Conservation (phyloP, 1,140 invertebrate genomes). For the honey bee (Apis mellifera) region DNA sequence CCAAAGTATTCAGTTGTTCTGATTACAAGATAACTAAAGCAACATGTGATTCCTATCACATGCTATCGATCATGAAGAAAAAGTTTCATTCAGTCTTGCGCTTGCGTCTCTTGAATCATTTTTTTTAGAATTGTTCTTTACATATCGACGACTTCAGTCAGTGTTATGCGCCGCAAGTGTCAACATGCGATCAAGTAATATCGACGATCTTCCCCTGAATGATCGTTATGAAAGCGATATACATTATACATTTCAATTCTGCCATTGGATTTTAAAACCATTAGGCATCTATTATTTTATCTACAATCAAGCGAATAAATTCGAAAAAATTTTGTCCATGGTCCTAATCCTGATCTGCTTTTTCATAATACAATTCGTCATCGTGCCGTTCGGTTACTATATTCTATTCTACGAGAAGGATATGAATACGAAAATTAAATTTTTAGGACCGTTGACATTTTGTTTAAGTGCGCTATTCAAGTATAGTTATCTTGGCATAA, state of each 20-base stretch:
- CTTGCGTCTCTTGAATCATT: conserved; percentile 41
- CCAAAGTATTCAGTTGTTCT: neutral
- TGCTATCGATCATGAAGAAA: conserved; percentile 4
- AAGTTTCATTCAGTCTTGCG: conserved; percentile 11
- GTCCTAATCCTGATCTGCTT: conserved; percentile 12
- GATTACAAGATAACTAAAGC: too few relatives aligned
- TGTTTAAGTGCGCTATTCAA: conserved; percentile 39
- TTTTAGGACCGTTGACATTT: conserved; percentile 44
- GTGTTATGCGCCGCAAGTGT: neutral
- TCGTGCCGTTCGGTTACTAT: conserved; percentile 36
- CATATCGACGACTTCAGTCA: conserved; percentile 9
- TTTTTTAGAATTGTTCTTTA: too few relatives aligned
- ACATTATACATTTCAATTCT: conserved; percentile 53
- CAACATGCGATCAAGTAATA: conserved; percentile 24
- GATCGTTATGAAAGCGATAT: conserved; percentile 47
- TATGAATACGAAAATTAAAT: conserved; percentile 25
- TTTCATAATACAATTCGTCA: conserved; percentile 35
- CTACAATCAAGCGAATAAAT: neutral
- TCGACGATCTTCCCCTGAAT: conserved; percentile 1
- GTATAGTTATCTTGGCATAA: conserved; percentile 30
- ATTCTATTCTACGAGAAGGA: conserved; percentile 43
- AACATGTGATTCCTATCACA: neutral
- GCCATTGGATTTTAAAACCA: conserved; percentile 51
- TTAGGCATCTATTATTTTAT: conserved; percentile 64
- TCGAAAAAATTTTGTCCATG: conserved; percentile 1